Conservation (phyloP, 1,140 invertebrate genomes). For the Drosophila nebulosa region DNA sequence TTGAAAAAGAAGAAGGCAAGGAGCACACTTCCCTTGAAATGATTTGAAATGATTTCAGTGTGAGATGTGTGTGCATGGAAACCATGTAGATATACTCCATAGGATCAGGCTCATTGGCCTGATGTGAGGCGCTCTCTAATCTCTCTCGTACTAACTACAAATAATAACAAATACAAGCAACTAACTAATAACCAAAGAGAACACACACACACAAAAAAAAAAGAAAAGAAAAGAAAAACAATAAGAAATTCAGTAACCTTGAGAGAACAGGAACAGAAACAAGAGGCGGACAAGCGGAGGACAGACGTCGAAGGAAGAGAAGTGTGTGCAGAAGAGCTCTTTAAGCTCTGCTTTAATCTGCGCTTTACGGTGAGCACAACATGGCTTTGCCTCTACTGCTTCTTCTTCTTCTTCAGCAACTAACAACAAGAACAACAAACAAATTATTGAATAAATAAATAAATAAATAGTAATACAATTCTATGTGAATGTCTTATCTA, state of each 20-base stretch:
- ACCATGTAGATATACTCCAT: constrained; percentile 34
- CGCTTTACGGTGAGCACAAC: background rate
- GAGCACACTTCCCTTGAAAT: constrained; percentile 7
- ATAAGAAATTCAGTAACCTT: constrained; percentile 3
- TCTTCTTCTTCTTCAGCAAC: too few relatives aligned
- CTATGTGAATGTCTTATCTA: background rate
- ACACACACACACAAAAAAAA: too few relatives aligned
- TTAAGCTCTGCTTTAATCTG: constrained; percentile 1
- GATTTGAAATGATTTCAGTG: too few relatives aligned
- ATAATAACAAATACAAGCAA: background rate
- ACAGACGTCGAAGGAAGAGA: too few relatives aligned
- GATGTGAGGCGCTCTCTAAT: background rate
- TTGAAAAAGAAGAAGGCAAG: background rate
- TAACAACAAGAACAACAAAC: background rate
- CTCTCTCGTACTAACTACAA: too few relatives aligned
- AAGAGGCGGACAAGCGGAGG: too few relatives aligned
- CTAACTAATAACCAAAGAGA: background rate
- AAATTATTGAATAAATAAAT: background rate
- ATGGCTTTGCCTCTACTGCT: background rate
- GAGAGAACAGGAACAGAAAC: background rate
- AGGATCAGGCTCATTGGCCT: constrained; percentile 1
- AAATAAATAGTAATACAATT: too few relatives aligned
- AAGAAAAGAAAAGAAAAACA: constrained; percentile 12
- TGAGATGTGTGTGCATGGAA: constrained; percentile 6
- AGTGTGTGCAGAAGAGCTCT: background rate